These are phyloP conservation scores for Taphrorychus bicolor DNA, from an alignment of 2,888 invertebrate species.

Conservation along the genomic window DNA sequence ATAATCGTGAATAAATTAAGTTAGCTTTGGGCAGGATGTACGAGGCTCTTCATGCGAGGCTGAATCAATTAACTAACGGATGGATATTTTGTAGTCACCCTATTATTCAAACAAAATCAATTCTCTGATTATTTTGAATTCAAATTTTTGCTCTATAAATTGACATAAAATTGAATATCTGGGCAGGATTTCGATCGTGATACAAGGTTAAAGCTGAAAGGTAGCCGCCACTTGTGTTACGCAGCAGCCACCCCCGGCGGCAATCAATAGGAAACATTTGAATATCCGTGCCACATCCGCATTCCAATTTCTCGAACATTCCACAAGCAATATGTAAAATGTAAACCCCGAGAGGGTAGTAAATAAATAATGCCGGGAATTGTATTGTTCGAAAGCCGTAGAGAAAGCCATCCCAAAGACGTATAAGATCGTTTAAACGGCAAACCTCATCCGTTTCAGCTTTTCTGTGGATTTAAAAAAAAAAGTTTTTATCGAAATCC, in stretches of 20 bases:
- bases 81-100: too few relatives aligned
- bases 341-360: background rate
- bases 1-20: too few relatives aligned
- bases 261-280: background rate
- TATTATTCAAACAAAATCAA: too few relatives aligned
- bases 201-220: background rate
- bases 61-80: too few relatives aligned
- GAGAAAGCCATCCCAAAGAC: background rate
- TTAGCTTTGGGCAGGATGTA: too few relatives aligned
- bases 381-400: background rate
- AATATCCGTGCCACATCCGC: background rate
- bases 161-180: too few relatives aligned
- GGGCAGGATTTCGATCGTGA: too few relatives aligned
- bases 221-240: background rate
- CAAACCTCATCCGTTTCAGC: background rate
- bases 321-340: slow-evolving; percentile 3
- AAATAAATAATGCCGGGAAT: background rate
- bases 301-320: background rate
- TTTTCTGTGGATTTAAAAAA: background rate
- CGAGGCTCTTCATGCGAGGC: too few relatives aligned
- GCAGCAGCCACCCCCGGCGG: background rate
- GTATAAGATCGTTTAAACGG: background rate
- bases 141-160: too few relatives aligned
- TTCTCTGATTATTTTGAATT: too few relatives aligned
- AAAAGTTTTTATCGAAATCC: background rate